A percentile compares a stretch with the other conserved stretches of the same genome.
These are phyloP conservation scores for Pangasius krempfi DNA, from an alignment of 2,797 vertebrate species.

Conservation along the genomic window DNA sequence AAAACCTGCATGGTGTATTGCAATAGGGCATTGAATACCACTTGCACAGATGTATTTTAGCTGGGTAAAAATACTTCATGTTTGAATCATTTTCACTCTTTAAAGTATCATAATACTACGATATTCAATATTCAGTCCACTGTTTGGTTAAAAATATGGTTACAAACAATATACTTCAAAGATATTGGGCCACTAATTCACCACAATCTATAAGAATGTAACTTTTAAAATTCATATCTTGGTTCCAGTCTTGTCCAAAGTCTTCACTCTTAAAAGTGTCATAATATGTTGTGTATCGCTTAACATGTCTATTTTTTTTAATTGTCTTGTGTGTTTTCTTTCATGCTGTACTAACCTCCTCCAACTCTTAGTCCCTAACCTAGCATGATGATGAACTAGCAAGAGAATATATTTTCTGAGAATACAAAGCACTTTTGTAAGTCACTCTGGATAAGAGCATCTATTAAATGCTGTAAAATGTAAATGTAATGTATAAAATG, in stretches of 20 bases:
- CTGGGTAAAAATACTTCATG: not conserved
- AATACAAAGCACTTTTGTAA: not conserved
- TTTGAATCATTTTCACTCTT: not conserved
- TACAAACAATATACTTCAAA: not conserved
- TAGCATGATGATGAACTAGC: not conserved
- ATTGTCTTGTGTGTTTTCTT: not conserved
- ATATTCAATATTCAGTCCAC: not conserved
- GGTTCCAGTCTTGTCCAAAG: not conserved
- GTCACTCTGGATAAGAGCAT: not conserved
- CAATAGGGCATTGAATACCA: not conserved
- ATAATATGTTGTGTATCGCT: not conserved
- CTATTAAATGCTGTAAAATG: not conserved
- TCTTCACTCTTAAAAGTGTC: not conserved
- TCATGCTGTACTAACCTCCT: not conserved
- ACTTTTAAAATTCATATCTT: not conserved
- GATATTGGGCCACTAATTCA: not conserved
- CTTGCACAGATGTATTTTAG: not conserved
- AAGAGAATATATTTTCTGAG: not conserved
- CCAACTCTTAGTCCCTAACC: not conserved
- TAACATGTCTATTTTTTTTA: not conserved
- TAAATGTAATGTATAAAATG: not conserved
- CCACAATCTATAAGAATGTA: not conserved
- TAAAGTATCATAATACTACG: not conserved
- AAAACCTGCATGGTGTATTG: not conserved
- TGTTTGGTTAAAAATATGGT: not conserved